phyloP scores from a whole-genome alignment of 2,888 invertebrate genomes.

The Chouioia cunea region DNA sequence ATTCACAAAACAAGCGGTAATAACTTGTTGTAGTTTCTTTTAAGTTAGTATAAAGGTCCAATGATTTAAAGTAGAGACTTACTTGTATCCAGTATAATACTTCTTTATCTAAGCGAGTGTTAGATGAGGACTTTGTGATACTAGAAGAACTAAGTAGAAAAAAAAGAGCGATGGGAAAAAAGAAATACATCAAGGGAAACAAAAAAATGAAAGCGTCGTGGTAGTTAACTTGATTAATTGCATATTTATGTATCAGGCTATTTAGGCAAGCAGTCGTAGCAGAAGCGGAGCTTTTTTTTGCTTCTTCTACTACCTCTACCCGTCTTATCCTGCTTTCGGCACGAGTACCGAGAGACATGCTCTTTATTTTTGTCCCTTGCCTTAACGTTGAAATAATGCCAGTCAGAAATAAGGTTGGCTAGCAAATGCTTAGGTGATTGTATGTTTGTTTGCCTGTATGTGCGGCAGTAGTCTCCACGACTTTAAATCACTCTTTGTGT shows the following conservation, averaged over 20 bases:
- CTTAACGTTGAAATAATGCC: conserved; percentile 64
- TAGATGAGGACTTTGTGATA: conserved; percentile 12
- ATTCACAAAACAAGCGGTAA: too few species aligned
- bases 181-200: conserved; percentile 42
- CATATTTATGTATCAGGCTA: conserved; percentile 65
- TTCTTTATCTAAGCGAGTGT: conserved; percentile 19
- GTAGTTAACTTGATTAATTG: conserved; percentile 65
- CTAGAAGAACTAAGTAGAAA: background rate
- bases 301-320: conserved; percentile 26
- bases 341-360: conserved; percentile 47
- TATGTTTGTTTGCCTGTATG: background rate
- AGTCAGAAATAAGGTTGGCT: conserved; percentile 61
- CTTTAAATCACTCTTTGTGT: conserved; percentile 58
- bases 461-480: conserved; percentile 46
- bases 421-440: conserved; percentile 60
- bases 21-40: background rate
- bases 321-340: conserved; percentile 24
- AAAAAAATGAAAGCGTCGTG: conserved; percentile 54
- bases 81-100: conserved; percentile 16
- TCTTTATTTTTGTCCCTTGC: conserved; percentile 36
- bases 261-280: conserved; percentile 57
- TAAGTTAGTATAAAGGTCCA: conserved; percentile 9
- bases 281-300: conserved; percentile 52
- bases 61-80: conserved; percentile 10
- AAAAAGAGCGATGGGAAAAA: background rate